Evolutionary conservation across 2,113 vertebrate genomes (phyloP), one percentile per base, ranked within the genome.

Genomic region (Saguinus imperator): DNA sequence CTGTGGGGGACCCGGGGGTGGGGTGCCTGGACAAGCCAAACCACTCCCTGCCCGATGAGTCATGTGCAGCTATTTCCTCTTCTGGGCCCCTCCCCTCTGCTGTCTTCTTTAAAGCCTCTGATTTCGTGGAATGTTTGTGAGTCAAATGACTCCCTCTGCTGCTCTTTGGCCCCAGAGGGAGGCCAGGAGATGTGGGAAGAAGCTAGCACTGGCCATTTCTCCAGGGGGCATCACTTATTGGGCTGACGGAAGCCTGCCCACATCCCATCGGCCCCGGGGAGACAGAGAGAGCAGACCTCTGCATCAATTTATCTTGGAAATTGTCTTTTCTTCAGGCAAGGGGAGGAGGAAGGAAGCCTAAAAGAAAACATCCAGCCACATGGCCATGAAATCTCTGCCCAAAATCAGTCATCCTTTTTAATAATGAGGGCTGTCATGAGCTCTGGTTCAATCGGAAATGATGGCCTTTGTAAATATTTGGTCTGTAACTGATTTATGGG

Each of bases 401-500:
- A 97, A 98, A 98, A 99, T 99, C 98, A 98, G 96, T 98, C 98
- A 98, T 98, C 97, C 80, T 98, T 98, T 95, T 97, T 98, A 97
- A 98, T 99, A 99, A 99, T 96, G 98, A 98, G 96, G 97, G 95
- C 98, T 98, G 98, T 99, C 99, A 98, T 61, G 97, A 98, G 96
- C 90, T 84, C 96, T 91, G 98, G 97, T 98, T 97, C 92, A 94
- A 18, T 93, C 98, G 98, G 99, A 99, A 99, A 99, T 98, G 98
- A 98, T 98, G 97, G 98, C 98, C 57, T 21, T 89, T 17, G 98
- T 98, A 98, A 99, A 98, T 99, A 98, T 98, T 98, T 98, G 98
- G 94, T 98, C 98, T 98, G 98, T 98, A 98, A 98, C 98, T 98
- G 98, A 99, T 99, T 99, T 99, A 99, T 99, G 98, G 97, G 95